phyloP scores from a whole-genome alignment of 2,113 vertebrate genomes.

The Coptodon bakossiorum region DNA sequence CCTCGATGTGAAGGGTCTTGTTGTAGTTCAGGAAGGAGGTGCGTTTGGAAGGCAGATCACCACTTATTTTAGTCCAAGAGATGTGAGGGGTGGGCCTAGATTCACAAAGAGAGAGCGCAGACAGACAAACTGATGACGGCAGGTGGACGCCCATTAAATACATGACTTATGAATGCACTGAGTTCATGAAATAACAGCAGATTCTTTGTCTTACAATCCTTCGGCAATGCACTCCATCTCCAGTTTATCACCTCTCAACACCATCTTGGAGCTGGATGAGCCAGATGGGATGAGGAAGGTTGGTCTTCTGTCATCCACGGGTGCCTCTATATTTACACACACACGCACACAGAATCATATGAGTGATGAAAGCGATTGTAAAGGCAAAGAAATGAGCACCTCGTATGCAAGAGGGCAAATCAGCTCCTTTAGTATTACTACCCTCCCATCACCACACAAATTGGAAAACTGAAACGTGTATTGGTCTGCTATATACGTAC shows the following conservation, averaged over 20 bases:
- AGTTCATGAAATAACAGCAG: neutral
- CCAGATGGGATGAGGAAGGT: conserved; percentile 82
- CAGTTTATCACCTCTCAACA: conserved; percentile 86
- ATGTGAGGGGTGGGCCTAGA: conserved; percentile 86
- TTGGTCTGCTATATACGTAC: neutral
- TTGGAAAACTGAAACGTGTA: neutral
- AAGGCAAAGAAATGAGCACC: neutral
- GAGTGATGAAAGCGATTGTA: neutral
- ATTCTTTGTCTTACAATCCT: conserved; percentile 83
- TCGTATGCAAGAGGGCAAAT: neutral
- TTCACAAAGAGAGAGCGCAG: neutral
- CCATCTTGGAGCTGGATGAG: conserved; percentile 80
- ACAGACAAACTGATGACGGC: neutral
- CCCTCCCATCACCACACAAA: neutral
- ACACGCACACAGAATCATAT: neutral
- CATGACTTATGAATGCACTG: neutral
- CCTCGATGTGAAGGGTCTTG: conserved; percentile 84
- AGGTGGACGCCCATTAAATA: neutral
- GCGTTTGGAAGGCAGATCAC: conserved; percentile 78
- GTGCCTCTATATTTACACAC: conserved; percentile 71
- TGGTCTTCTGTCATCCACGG: conserved; percentile 80
- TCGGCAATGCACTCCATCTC: conserved; percentile 93
- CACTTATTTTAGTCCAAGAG: conserved; percentile 87
- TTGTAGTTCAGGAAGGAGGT: conserved; percentile 82
- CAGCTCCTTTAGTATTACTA: neutral